Evolutionary conservation across 1,140 invertebrate species (phyloP), one percentile per base, ranked within the genome.

Genomic region (Scaptomyza hsui): DNA sequence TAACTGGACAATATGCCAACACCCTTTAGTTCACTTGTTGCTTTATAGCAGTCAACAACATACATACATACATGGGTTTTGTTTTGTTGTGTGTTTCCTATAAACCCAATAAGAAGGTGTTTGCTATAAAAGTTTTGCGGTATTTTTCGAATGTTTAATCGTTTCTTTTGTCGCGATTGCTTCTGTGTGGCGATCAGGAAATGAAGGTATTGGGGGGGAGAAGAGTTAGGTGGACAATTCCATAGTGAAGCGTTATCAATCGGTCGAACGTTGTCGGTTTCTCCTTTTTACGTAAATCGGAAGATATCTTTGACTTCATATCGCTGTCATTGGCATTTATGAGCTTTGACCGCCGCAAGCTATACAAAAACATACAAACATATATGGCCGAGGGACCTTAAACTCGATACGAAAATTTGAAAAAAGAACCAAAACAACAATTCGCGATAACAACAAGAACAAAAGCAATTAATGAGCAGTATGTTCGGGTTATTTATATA

Each of bases 401-500:
- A 61, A 41, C n/a, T 51, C 47, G 59, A 62, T 52, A 64, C 12
- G 49, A 63, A 68, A n/a, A n/a, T n/a, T 57, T 60, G 21, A 3
- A 78, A 73, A 60, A 26, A 64, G 5, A 19, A 44, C 37, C 42
- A 47, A 49, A 56, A 18, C 5, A 26, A 29, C 26, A 59, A 37
- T 32, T 37, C 12, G 39, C 19, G 59, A 60, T 60, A 44, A 44
- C 21, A 56, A 70, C 37, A 39, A 60, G 29, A 67, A 62, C 42
- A 57, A 57, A 42, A 70, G 35, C 65, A 62, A 51, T 52, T 35
- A 75, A 37, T 9, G 7, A 29, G 26, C 2, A 2, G 6, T 29
- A 4, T 70, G 45, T 45, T 63, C 37, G 26, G 48, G 35, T 51
- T 64, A 45, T 75, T 79, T 83, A 85, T 85, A 79, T 73, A 85